phyloP scores from a whole-genome alignment of 1,140 invertebrate genomes.

The Sarcophaga bullata region DNA sequence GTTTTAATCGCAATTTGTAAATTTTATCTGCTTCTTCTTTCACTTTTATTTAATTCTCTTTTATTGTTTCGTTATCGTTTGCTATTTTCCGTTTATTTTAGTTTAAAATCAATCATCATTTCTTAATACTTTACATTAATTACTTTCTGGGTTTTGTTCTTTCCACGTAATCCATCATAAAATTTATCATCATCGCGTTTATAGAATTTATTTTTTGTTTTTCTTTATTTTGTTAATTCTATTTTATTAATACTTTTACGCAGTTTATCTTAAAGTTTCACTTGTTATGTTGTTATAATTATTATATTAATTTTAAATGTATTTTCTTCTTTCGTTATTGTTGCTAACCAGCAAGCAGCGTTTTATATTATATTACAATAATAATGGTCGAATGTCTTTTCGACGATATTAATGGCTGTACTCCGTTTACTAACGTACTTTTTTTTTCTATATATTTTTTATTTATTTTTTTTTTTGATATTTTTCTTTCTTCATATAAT shows the following conservation, averaged over 20 bases:
- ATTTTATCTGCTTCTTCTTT: not conserved
- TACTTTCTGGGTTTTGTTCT: not conserved
- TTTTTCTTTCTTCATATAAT: constrained; percentile 16
- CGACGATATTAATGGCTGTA: constrained; percentile 5
- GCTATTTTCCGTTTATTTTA: not conserved
- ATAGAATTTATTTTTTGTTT: constrained; percentile 5
- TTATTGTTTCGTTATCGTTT: not conserved
- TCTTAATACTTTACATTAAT: constrained; percentile 17
- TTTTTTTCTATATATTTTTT: not conserved
- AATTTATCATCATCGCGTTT: not conserved
- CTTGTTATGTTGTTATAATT: constrained; percentile 6
- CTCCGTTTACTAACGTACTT: constrained; percentile 9
- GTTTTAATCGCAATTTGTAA: constrained; percentile 9
- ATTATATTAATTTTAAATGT: not conserved
- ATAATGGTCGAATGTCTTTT: constrained; percentile 12
- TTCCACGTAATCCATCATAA: constrained; percentile 26
- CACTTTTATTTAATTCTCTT: not conserved
- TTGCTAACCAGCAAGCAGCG: constrained; percentile 18
- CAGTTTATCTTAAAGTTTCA: constrained; percentile 24
- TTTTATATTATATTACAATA: constrained; percentile 19
- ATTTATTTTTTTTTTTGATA: not conserved
- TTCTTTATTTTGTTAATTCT: not conserved
- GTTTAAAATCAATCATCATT: constrained; percentile 21
- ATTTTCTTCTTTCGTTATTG: not conserved
- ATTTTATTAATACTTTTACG: not conserved